Conservation (phyloP, 2,888 invertebrate species). For the Dasypogon diadema region DNA sequence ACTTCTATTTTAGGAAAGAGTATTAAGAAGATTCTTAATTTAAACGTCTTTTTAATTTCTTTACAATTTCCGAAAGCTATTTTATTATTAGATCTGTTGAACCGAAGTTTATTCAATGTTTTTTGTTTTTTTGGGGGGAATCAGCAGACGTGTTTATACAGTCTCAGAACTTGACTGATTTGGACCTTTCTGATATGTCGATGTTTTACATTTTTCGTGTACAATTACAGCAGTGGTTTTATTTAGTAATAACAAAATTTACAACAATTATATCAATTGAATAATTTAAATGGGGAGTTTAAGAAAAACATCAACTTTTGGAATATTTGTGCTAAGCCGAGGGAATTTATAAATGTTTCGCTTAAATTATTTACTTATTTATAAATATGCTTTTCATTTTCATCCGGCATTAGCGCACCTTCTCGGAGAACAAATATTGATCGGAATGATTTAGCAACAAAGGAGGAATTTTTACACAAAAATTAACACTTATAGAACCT, state of each 20-base stretch:
- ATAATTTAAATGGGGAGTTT: neutral
- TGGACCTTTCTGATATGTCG: conserved; percentile 20
- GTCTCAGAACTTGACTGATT: neutral
- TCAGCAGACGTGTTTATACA: no score
- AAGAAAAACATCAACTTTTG: conserved; percentile 27
- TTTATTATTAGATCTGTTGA: neutral
- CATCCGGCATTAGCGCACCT: neutral
- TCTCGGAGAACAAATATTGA: conserved; percentile 4
- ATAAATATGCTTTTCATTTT: neutral
- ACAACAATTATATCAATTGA: neutral
- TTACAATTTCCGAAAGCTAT: neutral
- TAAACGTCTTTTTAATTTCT: neutral
- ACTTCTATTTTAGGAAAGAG: no score
- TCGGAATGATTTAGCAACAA: neutral
- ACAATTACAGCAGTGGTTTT: neutral
- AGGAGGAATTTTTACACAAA: conserved; percentile 23
- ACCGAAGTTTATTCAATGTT: no score
- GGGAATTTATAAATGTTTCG: neutral
- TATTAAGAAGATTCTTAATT: neutral
- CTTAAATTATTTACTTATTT: no score
- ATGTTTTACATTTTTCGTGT: conserved; percentile 3
- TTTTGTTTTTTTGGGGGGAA: no score
- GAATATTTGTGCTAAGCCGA: neutral
- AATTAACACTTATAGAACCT: conserved; percentile 40
- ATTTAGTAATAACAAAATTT: conserved; percentile 3